Evolutionary conservation across 2,888 invertebrate species (phyloP).

Genomic region (Halictus quadricinctus): DNA sequence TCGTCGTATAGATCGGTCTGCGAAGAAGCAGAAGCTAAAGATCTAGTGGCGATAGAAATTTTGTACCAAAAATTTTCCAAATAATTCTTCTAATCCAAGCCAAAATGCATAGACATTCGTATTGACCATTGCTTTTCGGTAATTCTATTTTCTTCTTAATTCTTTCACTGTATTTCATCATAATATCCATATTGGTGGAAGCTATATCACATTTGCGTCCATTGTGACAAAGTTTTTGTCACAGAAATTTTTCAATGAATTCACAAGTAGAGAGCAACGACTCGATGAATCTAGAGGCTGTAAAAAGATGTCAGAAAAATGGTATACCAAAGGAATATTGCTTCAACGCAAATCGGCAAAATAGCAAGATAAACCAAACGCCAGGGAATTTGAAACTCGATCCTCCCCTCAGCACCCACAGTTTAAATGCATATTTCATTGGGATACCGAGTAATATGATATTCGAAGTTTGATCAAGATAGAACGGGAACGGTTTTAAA

Average conservation of each 20-base stretch:
- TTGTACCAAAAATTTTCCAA: neutral
- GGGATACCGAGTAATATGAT: constrained; percentile 24
- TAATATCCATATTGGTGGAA: neutral
- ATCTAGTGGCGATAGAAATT: constrained; percentile 19
- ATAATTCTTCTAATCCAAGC: too few species aligned
- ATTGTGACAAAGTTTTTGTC: too few species aligned
- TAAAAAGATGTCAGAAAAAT: neutral
- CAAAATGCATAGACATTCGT: too few species aligned
- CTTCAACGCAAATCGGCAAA: neutral
- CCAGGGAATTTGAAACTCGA: neutral
- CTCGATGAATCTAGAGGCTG: neutral
- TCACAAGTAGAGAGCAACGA: too few species aligned
- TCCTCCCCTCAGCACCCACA: neutral
- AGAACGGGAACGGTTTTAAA: constrained; percentile 46
- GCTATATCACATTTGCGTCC: too few species aligned
- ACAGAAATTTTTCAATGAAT: too few species aligned
- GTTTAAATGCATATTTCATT: constrained; percentile 24
- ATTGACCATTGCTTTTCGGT: too few species aligned
- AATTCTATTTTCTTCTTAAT: too few species aligned
- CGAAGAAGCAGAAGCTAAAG: constrained; percentile 17
- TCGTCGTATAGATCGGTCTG: constrained; percentile 11
- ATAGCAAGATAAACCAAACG: neutral
- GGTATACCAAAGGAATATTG: neutral
- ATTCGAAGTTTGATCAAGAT: constrained; percentile 38
- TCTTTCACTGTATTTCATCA: too few species aligned